Conservation (phyloP, 2,888 invertebrate species). For the Ophioninae sp. region DNA sequence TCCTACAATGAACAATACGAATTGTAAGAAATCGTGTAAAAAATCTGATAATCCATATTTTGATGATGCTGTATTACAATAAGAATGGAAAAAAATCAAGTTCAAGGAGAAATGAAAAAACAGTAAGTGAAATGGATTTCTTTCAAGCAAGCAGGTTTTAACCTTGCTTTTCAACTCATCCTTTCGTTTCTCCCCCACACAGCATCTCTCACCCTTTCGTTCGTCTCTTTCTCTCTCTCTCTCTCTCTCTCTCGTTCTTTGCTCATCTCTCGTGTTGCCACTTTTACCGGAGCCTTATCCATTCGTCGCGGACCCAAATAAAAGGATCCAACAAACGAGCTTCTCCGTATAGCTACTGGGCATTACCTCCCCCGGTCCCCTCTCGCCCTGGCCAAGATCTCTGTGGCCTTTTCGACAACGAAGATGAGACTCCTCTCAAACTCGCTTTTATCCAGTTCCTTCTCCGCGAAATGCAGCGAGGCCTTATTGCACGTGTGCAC, state of each 20-base stretch:
- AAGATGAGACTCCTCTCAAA: conserved; percentile 12
- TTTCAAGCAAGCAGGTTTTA: background rate
- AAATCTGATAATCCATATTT: too few relatives aligned
- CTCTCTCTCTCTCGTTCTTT: background rate
- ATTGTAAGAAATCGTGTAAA: too few relatives aligned
- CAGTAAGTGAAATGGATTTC: background rate
- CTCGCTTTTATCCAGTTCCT: conserved; percentile 35
- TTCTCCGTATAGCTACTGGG: conserved; percentile 43
- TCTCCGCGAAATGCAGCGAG: conserved; percentile 6
- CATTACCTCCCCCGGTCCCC: conserved; percentile 19
- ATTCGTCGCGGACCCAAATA: conserved; percentile 43
- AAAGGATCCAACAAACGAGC: conserved; percentile 48
- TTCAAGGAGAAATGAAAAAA: too few relatives aligned
- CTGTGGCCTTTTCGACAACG: conserved; percentile 33
- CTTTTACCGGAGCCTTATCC: conserved; percentile 31
- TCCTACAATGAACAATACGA: too few relatives aligned
- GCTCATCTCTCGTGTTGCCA: conserved; percentile 27
- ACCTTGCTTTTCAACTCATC: background rate
- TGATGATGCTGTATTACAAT: too few relatives aligned
- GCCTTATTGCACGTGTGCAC: background rate
- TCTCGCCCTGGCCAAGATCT: too few relatives aligned
- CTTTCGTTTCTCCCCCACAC: too few relatives aligned
- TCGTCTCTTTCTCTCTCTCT: too few relatives aligned
- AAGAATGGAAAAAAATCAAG: too few relatives aligned
- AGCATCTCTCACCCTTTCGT: too few relatives aligned